phyloP scores from a whole-genome alignment of 2,797 vertebrate genomes.

The Gallinago stenura region DNA sequence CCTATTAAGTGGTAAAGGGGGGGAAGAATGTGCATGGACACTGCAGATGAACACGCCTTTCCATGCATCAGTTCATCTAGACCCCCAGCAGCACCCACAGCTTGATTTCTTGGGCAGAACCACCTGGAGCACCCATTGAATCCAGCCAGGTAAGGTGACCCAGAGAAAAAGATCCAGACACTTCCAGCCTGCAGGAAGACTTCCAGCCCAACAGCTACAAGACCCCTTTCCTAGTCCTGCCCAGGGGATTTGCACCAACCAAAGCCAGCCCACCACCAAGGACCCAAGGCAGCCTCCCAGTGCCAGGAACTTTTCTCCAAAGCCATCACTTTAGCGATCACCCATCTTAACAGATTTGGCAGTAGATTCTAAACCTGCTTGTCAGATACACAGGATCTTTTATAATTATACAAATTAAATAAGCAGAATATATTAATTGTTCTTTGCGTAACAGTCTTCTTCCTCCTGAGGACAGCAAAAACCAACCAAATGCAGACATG shows the following conservation, averaged over 20 bases:
- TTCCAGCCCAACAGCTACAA: background rate
- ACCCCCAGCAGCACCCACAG: background rate
- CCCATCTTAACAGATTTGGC: background rate
- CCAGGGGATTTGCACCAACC: background rate
- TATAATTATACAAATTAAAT: background rate
- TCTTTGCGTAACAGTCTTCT: background rate
- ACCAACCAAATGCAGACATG: accelerated
- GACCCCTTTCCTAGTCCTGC: background rate
- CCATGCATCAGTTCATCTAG: background rate
- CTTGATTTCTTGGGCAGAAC: background rate
- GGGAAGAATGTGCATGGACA: background rate
- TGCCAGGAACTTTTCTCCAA: background rate
- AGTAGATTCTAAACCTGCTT: background rate
- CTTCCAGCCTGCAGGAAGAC: background rate
- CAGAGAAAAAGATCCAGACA: background rate
- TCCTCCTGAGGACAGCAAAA: background rate
- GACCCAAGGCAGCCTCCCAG: background rate
- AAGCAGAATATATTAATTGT: background rate
- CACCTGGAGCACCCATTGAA: background rate
- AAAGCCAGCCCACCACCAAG: background rate
- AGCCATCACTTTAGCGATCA: background rate
- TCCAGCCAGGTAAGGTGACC: background rate
- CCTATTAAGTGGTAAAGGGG: background rate
- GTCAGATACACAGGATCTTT: background rate
- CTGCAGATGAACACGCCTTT: background rate